Base-by-base conservation (phyloP, 92 coral and sea anemone genomes). In the Chrysogorgia sp. region DNA sequence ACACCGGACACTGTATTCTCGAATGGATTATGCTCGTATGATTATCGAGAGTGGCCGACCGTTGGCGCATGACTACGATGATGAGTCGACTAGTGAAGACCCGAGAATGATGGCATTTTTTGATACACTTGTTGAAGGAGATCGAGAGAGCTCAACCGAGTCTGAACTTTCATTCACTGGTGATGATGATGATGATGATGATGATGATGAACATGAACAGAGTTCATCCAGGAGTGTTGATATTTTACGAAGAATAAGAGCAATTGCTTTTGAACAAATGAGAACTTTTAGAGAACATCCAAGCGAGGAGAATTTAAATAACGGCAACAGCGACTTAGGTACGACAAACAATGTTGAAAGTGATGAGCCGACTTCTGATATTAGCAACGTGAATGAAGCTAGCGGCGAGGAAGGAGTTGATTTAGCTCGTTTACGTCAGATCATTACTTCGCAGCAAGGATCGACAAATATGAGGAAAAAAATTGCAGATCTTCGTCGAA, bases 31-130 rank as follows among this genome's bases (percentile, higher is more conserved):
- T 59, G 88, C 87, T 3, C 87, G 87, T 56, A 85, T 93, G 28
- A 88, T 93, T 19, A 81, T 82, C 1, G 83, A 79, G 57, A 88
- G 93, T 62, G 96, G 97, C 17, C 88, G 89, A 40, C 92, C 97
- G 4, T 78, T 92, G 23, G 81, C 92, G 28, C 96, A 92, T 74
- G 97, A 92, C 40, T 89, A 91, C 45, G 90, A 85, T 3, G 90
- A 83, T 43, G 89, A 88, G 28, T 91, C 98, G 5, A 74, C 91
- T 0, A 92, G 88, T 10, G 98, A 93, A 52, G 98, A 93, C 58
- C 93, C 93, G 8, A 86, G 96, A 22, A 93, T 93, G 98, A 56
- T 93, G 41, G 98, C 98, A 10, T 91, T 93, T 77, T 91, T 93
- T 87, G 98, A 93, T 71, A 86, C 96, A 29, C 83, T 93, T 24